Evolutionary conservation across 30 jellyfish, hydroid and myxozoan species (phyloP).

Genomic region (Aurelia aurita): DNA sequence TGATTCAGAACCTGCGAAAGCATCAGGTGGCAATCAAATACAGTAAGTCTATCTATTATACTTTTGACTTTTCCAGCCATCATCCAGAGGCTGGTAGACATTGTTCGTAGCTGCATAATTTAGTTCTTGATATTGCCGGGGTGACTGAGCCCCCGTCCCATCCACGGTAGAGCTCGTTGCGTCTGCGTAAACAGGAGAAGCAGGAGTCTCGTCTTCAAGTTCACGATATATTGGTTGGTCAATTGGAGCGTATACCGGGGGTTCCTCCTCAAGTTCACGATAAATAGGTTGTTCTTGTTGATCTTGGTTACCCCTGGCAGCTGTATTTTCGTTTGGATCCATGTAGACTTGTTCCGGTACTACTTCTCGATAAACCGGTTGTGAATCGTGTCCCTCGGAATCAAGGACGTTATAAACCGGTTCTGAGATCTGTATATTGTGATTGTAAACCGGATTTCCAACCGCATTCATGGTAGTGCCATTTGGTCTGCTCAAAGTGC

Average conservation of each 20-base stretch:
- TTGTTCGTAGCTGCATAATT: constrained; percentile 32
- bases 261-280: constrained; percentile 40
- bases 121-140: constrained; percentile 43
- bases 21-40: no score
- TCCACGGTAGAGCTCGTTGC: not conserved
- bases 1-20: no score
- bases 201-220: not conserved
- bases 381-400: not conserved
- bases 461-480: not conserved
- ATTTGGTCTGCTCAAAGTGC: not conserved
- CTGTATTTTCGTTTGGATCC: constrained; percentile 4
- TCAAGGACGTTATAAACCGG: constrained; percentile 17
- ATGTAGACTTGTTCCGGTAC: constrained; percentile 33
- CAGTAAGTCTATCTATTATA: constrained; percentile 1
- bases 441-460: constrained; percentile 22
- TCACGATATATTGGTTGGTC: not conserved
- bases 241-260: constrained; percentile 27
- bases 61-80: constrained; percentile 42
- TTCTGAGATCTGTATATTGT: constrained; percentile 5
- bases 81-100: constrained; percentile 36
- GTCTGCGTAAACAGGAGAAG: constrained; percentile 1
- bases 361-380: constrained; percentile 27
- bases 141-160: not conserved
- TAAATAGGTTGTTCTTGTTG: constrained; percentile 30
- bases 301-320: constrained; percentile 2